These are phyloP conservation scores for Campopleginae sp. DNA, from an alignment of 2,888 invertebrate species.

Conservation along the genomic window DNA sequence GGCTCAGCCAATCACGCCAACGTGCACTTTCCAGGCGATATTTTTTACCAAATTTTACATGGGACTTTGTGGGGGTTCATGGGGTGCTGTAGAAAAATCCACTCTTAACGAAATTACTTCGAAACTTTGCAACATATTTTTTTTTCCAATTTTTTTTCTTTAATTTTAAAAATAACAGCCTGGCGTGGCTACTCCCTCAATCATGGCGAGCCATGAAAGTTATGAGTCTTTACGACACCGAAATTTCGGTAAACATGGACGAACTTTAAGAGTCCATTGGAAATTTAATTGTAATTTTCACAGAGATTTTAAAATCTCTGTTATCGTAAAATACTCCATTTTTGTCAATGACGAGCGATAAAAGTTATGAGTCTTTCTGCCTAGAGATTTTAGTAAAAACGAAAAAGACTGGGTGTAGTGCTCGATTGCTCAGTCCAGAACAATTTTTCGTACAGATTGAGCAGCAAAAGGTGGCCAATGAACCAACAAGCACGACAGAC, in stretches of 20 bases:
- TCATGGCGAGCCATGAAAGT: neutral
- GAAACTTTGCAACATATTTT: no score
- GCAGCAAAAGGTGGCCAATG: conserved; percentile 25
- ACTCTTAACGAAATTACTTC: no score
- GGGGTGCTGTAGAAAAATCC: no score
- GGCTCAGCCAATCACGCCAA: conserved; percentile 33
- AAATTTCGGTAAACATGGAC: neutral
- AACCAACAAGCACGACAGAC: conserved; percentile 7
- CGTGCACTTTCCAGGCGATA: conserved; percentile 2
- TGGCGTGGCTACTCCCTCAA: no score
- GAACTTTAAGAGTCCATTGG: neutral
- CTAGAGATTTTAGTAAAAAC: neutral
- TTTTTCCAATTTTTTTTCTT: no score
- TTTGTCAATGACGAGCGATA: neutral
- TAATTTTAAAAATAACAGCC: no score
- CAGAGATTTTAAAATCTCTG: neutral
- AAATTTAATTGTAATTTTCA: neutral
- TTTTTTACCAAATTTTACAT: neutral
- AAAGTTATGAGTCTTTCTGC: neutral
- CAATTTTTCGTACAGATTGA: neutral
- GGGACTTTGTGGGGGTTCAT: no score
- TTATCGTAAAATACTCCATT: neutral
- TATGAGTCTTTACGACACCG: neutral
- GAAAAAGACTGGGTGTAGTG: neutral
- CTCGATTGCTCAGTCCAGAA: neutral